Base-by-base conservation (phyloP, 2,888 invertebrate genomes). In the Rhyacophila evoluta region DNA sequence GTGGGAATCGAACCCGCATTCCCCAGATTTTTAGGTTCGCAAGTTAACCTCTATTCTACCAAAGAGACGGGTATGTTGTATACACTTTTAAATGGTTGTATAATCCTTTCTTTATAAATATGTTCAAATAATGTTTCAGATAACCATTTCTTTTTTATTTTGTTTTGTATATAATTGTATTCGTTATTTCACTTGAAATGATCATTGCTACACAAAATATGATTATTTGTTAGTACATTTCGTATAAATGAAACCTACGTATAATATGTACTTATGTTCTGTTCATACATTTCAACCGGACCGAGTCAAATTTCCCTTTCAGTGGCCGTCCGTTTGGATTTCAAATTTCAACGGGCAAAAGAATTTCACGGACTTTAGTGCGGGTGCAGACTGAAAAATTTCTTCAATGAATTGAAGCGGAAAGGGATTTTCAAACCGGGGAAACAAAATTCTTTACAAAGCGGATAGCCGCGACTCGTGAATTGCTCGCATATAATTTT, bases 281-380 rank as follows among this genome's bases (percentile, higher is more conserved):
- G 55, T 25, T 19, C 15, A 55, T 55, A 55, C 55, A 55, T 55
- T 25, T 55, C 15, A 55, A 55, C 55, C 25, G 55, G 55, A 55
- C 55, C 55, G 55, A 55, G 55, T 55, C 55, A 19, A 55, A 55
- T 55, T 70, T 33, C 36, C 70, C 29, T 70, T 36, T 70, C 36
- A 33, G 36, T 27, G 12, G 70, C 70, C 70, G 70, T 70, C 70
- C 36, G 19, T 70, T 70, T 70, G 70, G 70, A 27, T 70, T 70
- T 55, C 12, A 55, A 55, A 27, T 70, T 70, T 55, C 55, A 55
- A 55, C 55, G 19, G 19, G 55, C 36, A 38, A 72, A 77, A 77
- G 77, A 72, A 77, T 77, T 77, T 77, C 72, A 77, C 72, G 77
- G 67, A 37, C 29, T 55, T 77, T 77, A 72, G 70, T 69, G 77